A percentile compares a stretch with the other conserved stretches of the same genome.
Evolutionary conservation across 2,113 vertebrate species (phyloP).

Genomic region (Brevimyrus niger): DNA sequence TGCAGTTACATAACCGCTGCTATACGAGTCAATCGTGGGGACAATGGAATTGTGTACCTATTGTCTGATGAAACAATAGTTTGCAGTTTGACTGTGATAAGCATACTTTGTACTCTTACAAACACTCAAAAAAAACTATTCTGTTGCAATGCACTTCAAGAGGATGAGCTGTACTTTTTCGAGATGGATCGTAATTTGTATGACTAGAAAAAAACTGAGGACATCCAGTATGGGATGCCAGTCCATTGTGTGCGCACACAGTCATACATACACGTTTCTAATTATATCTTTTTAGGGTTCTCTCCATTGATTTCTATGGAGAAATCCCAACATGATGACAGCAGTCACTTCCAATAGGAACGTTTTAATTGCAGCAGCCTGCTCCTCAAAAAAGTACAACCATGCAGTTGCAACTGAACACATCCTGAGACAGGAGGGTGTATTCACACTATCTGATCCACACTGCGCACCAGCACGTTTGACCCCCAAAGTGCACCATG

Average conservation of each 20-base stretch:
- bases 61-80: conserved; percentile 1
- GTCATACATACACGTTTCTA: neutral
- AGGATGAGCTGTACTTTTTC: neutral
- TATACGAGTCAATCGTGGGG: neutral
- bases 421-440: neutral
- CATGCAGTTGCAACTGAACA: neutral
- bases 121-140: neutral
- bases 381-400: neutral
- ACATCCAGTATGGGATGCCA: neutral
- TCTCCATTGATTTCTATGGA: neutral
- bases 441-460: neutral
- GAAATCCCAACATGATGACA: neutral
- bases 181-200: neutral
- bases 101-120: neutral
- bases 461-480: neutral
- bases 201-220: neutral
- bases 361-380: neutral
- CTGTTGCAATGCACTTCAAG: neutral
- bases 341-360: neutral
- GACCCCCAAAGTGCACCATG: neutral
- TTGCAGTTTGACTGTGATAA: neutral
- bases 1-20: neutral
- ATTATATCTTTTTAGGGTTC: neutral
- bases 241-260: neutral
- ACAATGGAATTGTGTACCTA: neutral